phyloP scores from a whole-genome alignment of 2,113 vertebrate genomes.

The Callocephalon fimbriatum region DNA sequence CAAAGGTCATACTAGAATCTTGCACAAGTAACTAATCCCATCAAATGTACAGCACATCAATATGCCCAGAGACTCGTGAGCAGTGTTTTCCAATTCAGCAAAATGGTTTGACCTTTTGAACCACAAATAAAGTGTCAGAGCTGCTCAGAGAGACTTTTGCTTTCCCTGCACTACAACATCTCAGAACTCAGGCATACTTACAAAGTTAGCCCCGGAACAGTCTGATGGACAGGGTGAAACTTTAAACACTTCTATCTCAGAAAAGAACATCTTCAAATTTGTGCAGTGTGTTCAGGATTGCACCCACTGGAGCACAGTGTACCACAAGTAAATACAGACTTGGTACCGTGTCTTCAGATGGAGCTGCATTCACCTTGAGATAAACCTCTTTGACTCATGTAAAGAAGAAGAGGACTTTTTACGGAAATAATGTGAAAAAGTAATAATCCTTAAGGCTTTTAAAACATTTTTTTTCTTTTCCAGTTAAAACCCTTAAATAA shows the following conservation, averaged over 20 bases:
- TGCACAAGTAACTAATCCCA: constrained; percentile 44
- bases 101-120: constrained; percentile 68
- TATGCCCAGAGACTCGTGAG: constrained; percentile 24
- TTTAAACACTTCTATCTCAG: constrained; percentile 15
- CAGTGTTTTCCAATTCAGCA: constrained; percentile 66
- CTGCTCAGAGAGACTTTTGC: constrained; percentile 6
- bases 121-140: constrained; percentile 66
- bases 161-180: constrained; percentile 10
- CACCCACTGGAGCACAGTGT: not conserved
- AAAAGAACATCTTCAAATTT: constrained; percentile 23
- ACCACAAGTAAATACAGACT: constrained; percentile 12
- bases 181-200: constrained; percentile 50
- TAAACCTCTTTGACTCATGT: not conserved
- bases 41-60: constrained; percentile 68
- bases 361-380: constrained; percentile 8
- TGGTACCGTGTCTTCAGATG: not conserved
- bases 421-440: not conserved
- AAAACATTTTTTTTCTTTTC: not conserved
- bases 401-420: not conserved
- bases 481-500: not conserved
- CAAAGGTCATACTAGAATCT: constrained; percentile 68
- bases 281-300: constrained; percentile 8
- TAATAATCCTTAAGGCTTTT: not conserved
- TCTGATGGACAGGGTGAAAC: constrained; percentile 48
- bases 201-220: constrained; percentile 52